These are phyloP conservation scores for Agrochola circellaris DNA, from an alignment of 2,888 invertebrate genomes.

Conservation along the genomic window DNA sequence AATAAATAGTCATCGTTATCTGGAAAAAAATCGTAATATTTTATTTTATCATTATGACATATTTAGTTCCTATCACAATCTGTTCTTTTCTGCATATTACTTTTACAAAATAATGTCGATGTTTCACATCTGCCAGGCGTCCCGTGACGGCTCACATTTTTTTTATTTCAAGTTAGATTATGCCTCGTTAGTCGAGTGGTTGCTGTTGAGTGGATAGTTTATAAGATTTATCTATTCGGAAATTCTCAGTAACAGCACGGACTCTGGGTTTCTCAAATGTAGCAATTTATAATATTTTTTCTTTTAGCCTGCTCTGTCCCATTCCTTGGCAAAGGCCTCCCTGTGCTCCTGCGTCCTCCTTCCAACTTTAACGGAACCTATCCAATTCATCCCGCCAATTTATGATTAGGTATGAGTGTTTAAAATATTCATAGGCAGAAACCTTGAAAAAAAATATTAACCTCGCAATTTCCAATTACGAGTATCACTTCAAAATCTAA, in stretches of 20 bases:
- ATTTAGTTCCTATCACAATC: too few species aligned
- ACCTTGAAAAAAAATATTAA: not conserved
- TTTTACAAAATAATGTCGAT: too few species aligned
- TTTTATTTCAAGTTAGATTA: not conserved
- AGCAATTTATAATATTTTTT: not conserved
- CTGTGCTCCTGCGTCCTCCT: not conserved
- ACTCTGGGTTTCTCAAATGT: not conserved
- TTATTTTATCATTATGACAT: too few species aligned
- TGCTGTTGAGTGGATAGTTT: not conserved
- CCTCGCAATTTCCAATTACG: not conserved
- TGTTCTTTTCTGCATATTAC: too few species aligned
- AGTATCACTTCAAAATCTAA: not conserved
- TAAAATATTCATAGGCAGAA: not conserved
- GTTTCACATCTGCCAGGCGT: too few species aligned
- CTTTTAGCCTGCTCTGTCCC: not conserved
- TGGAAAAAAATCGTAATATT: too few species aligned
- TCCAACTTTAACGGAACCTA: too few species aligned
- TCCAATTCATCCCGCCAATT: not conserved
- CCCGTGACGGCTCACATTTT: too few species aligned
- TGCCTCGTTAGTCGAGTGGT: not conserved
- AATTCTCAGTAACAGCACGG: not conserved
- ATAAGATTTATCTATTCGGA: not conserved
- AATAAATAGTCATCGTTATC: too few species aligned
- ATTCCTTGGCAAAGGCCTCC: not conserved
- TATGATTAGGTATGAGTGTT: not conserved